A percentile compares a stretch with the other conserved stretches of the same genome.
Conservation (phyloP, 2,888 invertebrate species). For the Drosophila tanythrix region DNA sequence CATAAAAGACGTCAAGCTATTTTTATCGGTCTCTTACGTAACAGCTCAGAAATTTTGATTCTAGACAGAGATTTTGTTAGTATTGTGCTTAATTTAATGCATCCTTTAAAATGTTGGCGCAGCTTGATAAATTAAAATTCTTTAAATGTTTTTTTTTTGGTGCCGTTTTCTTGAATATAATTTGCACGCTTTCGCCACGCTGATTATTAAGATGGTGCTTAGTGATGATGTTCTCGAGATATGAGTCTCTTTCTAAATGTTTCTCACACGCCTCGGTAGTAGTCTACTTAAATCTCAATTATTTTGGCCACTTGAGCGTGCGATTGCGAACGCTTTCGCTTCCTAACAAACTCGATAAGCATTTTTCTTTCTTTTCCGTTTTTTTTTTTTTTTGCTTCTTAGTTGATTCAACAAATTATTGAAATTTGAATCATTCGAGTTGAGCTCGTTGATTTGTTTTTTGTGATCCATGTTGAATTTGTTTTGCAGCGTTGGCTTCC, state of each 20-base stretch:
- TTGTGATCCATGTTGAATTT: slow-evolving; percentile 18
- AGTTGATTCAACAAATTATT: slow-evolving; percentile 53
- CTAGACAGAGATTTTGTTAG: background rate
- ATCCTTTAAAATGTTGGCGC: background rate
- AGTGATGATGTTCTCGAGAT: slow-evolving; percentile 40
- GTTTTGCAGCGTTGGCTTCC: slow-evolving; percentile 44
- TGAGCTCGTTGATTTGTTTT: slow-evolving; percentile 19
- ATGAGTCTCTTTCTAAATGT: slow-evolving; percentile 18
- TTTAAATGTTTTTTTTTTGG: background rate
- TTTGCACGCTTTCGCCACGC: slow-evolving; percentile 3
- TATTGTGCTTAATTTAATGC: background rate
- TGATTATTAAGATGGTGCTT: slow-evolving; percentile 16
- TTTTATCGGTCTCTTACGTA: background rate
- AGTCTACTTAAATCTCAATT: slow-evolving; percentile 46
- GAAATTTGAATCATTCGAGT: slow-evolving; percentile 47
- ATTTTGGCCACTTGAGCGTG: slow-evolving; percentile 62
- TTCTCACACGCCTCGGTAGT: slow-evolving; percentile 45
- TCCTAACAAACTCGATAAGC: slow-evolving; percentile 49
- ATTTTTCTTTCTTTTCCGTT: background rate
- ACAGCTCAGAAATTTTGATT: background rate
- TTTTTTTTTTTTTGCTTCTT: slow-evolving; percentile 1
- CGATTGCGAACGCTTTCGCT: slow-evolving; percentile 73
- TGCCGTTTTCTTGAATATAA: background rate
- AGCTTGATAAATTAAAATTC: background rate
- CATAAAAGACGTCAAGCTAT: background rate